Evolutionary conservation across 2,888 invertebrate species (phyloP).

Genomic region (Nebria brevicollis): DNA sequence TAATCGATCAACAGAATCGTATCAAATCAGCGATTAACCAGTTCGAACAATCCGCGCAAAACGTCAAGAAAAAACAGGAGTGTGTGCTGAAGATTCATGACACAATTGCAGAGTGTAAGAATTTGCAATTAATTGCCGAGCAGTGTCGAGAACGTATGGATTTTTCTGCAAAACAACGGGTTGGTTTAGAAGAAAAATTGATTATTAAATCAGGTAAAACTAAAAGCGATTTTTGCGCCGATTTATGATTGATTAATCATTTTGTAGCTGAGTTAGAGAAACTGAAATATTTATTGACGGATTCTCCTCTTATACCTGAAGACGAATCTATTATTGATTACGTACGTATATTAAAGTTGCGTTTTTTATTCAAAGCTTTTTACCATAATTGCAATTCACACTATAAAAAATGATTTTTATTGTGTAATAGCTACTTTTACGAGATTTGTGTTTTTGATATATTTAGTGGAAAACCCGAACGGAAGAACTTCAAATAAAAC

Average conservation of each 20-base stretch:
- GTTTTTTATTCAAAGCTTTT: too few species aligned
- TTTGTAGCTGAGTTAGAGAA: conserved; percentile 50
- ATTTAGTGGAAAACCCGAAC: conserved; percentile 50
- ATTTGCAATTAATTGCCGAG: conserved; percentile 49
- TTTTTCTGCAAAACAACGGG: conserved; percentile 49
- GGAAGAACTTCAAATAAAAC: conserved; percentile 47
- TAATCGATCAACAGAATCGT: conserved; percentile 51
- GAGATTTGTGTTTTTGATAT: too few species aligned
- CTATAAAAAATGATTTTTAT: too few species aligned
- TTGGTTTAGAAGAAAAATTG: conserved; percentile 51
- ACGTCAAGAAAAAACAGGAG: conserved; percentile 20
- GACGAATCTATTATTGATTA: conserved; percentile 13
- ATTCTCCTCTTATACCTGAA: conserved; percentile 16
- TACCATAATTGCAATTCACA: too few species aligned
- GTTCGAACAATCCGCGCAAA: conserved; percentile 36
- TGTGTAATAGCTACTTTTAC: too few species aligned
- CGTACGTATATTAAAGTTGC: conserved; percentile 22
- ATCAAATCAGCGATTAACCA: conserved; percentile 51
- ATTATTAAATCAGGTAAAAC: conserved; percentile 51
- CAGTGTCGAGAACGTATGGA: conserved; percentile 49
- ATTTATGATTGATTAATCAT: conserved; percentile 9
- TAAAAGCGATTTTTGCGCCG: background rate
- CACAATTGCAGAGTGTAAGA: conserved; percentile 47
- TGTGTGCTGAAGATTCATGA: conserved; percentile 7
- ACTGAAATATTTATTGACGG: conserved; percentile 47